Conservation (phyloP, 2,797 vertebrate species). For the Eulemur albifrons region DNA sequence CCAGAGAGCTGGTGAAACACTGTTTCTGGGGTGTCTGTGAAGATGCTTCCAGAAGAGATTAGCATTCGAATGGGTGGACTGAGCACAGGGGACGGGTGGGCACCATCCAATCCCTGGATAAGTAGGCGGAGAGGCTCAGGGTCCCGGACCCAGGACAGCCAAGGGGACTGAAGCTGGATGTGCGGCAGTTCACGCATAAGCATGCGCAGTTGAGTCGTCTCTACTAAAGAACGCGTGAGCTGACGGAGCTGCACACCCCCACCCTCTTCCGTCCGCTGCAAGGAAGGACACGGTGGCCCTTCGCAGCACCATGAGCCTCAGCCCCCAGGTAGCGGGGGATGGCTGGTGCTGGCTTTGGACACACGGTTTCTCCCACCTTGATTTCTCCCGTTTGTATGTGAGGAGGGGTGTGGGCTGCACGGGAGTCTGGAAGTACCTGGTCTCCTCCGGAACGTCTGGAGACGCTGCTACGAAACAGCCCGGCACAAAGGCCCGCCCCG, state of each 20-base stretch:
- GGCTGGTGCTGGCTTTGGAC: neutral
- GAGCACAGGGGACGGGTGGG: neutral
- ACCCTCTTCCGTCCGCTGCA: too few relatives aligned
- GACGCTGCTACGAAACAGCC: accelerated
- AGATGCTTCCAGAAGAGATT: neutral
- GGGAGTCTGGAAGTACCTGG: accelerated
- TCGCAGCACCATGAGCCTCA: accelerated
- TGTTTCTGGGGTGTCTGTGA: neutral
- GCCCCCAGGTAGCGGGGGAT: too few relatives aligned
- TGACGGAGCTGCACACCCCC: too few relatives aligned
- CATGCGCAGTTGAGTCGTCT: too few relatives aligned
- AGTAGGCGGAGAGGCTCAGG: neutral
- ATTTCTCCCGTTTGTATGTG: neutral
- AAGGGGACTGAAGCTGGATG: neutral
- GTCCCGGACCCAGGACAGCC: too few relatives aligned
- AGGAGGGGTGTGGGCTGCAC: neutral
- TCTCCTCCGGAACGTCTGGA: neutral
- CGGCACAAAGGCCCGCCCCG: neutral
- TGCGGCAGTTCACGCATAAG: accelerated
- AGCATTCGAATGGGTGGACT: neutral
- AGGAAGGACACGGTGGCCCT: neutral
- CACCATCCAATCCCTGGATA: neutral
- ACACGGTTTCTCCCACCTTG: neutral
- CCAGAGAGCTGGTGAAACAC: neutral
- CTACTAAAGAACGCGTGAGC: neutral